phyloP scores from a whole-genome alignment of 1,140 invertebrate species.

The Mamestra configurata region DNA sequence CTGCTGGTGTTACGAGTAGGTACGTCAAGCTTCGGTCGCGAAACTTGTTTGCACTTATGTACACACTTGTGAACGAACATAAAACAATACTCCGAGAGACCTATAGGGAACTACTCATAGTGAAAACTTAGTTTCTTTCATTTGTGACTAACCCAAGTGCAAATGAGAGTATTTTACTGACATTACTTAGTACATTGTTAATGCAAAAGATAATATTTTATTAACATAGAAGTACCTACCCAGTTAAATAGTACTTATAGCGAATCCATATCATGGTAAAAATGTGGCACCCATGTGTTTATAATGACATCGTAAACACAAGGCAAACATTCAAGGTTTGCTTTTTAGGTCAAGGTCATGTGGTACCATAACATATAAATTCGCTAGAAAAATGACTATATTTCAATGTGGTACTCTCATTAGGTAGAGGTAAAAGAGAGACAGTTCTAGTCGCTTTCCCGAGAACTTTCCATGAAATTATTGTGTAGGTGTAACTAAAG shows the following conservation, averaged over 20 bases:
- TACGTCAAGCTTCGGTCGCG: constrained; percentile 13
- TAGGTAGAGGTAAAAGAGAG: no score
- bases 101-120: no score
- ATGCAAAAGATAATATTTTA: no score
- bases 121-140: no score
- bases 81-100: no score
- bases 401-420: constrained; percentile 5
- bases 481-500: neutral
- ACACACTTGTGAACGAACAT: neutral
- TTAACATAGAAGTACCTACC: neutral
- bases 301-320: constrained; percentile 26
- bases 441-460: neutral
- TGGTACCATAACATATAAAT: constrained; percentile 12
- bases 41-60: constrained; percentile 3
- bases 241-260: no score
- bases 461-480: neutral
- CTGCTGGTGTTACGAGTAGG: constrained; percentile 22
- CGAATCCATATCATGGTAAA: neutral
- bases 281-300: neutral
- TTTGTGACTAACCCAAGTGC: no score
- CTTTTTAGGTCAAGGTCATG: constrained; percentile 72
- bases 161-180: no score
- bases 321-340: constrained; percentile 53
- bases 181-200: no score
- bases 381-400: neutral